Base-by-base conservation (phyloP, 2,113 vertebrate genomes). In the Pionites leucogaster region DNA sequence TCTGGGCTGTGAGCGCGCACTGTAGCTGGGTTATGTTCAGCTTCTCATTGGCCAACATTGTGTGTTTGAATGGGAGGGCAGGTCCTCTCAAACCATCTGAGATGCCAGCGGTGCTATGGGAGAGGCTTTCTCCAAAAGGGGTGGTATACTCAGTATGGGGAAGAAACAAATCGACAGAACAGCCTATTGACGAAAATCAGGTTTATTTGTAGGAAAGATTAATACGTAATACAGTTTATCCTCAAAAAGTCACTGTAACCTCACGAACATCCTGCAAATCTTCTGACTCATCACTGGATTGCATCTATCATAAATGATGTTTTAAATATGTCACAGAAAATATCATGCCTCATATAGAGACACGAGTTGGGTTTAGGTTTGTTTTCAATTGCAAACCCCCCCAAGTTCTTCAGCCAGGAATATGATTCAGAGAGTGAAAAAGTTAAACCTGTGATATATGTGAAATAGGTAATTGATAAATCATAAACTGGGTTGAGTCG, bases 341-440 rank as follows among this genome's bases (percentile, higher is more conserved):
- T 22, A 67, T 3, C 15, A 33, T 62, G 57, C 7, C n/a, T 72
- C 14, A 0, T 1, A 52, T 0, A 27, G 53, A 87, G 41, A 79
- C 53, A 69, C 0, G 6, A 76, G 19, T 19, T 6, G 8, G 14
- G 5, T n/a, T 81, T 39, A 25, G 17, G 16, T 37, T 60, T 75
- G 44, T 69, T 63, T 22, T 25, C 28, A 46, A 3, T 41, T 44
- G 57, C 37, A 29, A 85, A 75, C 87, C 72, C 11, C 4, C 2
- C 5, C 29, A 2, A 0, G 90, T 93, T 77, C 64, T 82, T 71
- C 50, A 77, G 62, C 46, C 68, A 86, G 76, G 55, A 90, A 33
- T 44, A 33, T 64, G 93, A 94, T 95, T 96, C 92, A 94, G 4
- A 31, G 90, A 64, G 75, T 94, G 92, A 80, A 96, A 83, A 63